Base-by-base conservation (phyloP, 92 coral and sea anemone species). In the Palythoa grandiflora region DNA sequence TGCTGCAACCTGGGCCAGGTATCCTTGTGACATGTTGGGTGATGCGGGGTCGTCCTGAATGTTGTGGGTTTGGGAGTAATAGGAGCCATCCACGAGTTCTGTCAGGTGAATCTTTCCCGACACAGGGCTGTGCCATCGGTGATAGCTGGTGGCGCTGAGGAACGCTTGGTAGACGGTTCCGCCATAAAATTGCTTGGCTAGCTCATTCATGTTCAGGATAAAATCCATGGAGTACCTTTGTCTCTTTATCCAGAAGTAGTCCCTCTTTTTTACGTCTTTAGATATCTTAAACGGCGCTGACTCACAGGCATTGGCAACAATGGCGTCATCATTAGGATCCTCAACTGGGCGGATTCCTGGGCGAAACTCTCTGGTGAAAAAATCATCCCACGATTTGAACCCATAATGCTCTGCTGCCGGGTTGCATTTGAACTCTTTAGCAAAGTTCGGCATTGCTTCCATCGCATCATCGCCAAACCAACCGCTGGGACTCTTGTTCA, bases 91-190 rank as follows among this genome's bases (percentile, higher is more conserved):
- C 60, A 89, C 92, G 12, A 87, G 86, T 39, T 89, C 91, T 70
- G 92, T 89, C 51, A 89, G 68, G 88, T 54, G 21, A 70, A 92
- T 86, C 73, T 20, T 53, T 14, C 94, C 94, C 9, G 92, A 80
- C 71, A 92, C 94, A 50, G 94, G 94, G 71, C 92, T 92, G 92
- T 92, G 94, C 94, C 94, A 92, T 79, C 94, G 92, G 77, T 92
- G 94, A 89, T 92, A 92, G 63, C 92, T 92, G 68, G 84, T 68
- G 80, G 92, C 90, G 71, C 94, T 92, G 13, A 92, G 87, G 39
- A 86, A 92, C 48, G 92, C 94, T 87, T 89, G 94, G 89, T 92
- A 92, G 51, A 92, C 78, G 38, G 94, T 92, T 13, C 94, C 94
- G 70, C 94, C 92, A 83, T 89, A 44, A 70, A 92, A 92, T n/a